Evolutionary conservation across 2,113 vertebrate species (phyloP).

Genomic region (Saccopteryx bilineata): DNA sequence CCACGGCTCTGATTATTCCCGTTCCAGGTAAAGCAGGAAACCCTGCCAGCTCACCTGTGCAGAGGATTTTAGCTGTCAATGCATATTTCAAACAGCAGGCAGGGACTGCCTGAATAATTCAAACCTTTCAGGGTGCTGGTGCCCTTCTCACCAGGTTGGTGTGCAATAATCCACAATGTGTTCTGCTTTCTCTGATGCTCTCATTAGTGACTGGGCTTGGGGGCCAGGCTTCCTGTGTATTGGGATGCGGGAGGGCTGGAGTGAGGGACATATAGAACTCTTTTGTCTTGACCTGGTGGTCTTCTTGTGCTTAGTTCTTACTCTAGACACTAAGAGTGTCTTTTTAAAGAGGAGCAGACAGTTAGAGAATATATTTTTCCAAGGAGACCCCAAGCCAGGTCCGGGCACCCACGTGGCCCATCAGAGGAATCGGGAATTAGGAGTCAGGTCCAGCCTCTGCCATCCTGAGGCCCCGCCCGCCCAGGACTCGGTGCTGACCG

Average conservation of each 20-base stretch:
- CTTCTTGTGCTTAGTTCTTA: neutral
- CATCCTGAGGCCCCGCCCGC: neutral
- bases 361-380: neutral
- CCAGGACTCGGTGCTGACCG: neutral
- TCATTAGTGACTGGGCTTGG: neutral
- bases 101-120: neutral
- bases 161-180: rapidly evolving
- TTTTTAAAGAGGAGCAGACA: neutral
- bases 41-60: neutral
- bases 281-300: neutral
- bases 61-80: neutral
- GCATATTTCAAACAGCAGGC: neutral
- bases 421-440: neutral
- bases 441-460: neutral
- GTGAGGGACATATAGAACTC: neutral
- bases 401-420: neutral
- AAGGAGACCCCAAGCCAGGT: neutral
- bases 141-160: neutral
- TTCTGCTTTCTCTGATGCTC: neutral
- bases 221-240: neutral
- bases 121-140: neutral
- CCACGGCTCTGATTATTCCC: neutral
- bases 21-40: neutral
- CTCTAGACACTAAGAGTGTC: neutral
- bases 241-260: too few species aligned